Evolutionary conservation across 1,140 invertebrate species (phyloP), one percentile per base, ranked within the genome.

Genomic region (Dysdera silvatica): DNA sequence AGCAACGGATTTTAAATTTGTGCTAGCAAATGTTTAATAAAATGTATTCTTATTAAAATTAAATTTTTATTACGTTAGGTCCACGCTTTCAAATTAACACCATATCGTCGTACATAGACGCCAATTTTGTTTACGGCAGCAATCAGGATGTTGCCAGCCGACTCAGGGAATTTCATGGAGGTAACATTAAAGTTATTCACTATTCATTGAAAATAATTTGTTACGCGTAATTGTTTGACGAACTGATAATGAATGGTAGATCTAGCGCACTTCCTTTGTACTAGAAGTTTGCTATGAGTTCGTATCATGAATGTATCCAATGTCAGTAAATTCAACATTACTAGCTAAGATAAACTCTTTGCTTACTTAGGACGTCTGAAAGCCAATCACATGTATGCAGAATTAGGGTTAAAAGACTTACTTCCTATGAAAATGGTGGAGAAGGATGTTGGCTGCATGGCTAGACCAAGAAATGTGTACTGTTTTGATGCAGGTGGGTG

Each of bases 381-480:
- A 65, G 74, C 74, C 6, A 67, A 76, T 8, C 88, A 89, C 32
- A 88, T 89, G 0, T 93, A 93, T 74, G 78, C 84, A 55, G 85
- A 92, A 67, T 90, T 90, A 68, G 90, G 90, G 0, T 74, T 94
- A 0, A 92, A 92, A 74, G 90, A 94, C 73, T 76, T 95, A 45
- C 74, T 95, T 16, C 91, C 91, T 0, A 76, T 91, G 16, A 94
- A 93, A 73, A 77, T 91, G 37, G 87, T 92, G 67, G 86, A 91
- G 59, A 89, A 91, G 6, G 90, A 93, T 74, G 89, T 93, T 78
- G 91, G 90, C 8, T 95, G 91, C 75, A 92, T 89, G 4, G 26
- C 66, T 1, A 78, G 91, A 49, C 87, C 88, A 7, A 70, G 71
- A 26, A 76, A 80, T 51, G 89, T 92, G 83, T 93, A 85, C 73